Conservation (phyloP, 2,888 invertebrate species). For the Crossocerus cetratus region DNA sequence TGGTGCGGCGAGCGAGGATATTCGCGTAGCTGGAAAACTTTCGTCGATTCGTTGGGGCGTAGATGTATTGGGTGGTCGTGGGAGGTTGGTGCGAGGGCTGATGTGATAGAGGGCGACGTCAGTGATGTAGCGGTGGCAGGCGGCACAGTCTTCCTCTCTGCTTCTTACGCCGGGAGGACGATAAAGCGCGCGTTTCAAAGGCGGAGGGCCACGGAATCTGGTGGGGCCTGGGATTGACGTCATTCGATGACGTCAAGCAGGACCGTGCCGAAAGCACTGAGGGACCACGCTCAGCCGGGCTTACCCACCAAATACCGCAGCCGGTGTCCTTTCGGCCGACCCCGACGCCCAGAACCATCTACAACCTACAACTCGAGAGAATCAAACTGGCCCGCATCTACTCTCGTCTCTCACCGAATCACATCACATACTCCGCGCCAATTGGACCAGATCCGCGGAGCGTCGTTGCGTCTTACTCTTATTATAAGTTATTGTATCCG, state of each 20-base stretch:
- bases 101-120: constrained; percentile 27
- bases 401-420: too few relatives aligned
- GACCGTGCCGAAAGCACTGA: constrained; percentile 59
- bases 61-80: constrained; percentile 45
- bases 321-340: neutral
- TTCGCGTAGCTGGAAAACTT: constrained; percentile 34
- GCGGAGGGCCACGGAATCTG: constrained; percentile 37
- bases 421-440: too few relatives aligned
- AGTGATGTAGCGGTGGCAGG: constrained; percentile 19
- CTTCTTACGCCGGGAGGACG: constrained; percentile 53
- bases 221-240: constrained; percentile 71
- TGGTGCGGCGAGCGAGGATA: constrained; percentile 4
- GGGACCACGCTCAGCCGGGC: constrained; percentile 41
- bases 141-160: constrained; percentile 26
- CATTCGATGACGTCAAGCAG: constrained; percentile 73
- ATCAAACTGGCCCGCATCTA: too few relatives aligned
- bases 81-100: constrained; percentile 39
- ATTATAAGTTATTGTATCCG: too few relatives aligned
- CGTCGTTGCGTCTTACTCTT: too few relatives aligned
- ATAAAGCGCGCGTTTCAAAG: constrained; percentile 50
- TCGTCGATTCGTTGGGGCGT: constrained; percentile 37
- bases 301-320: too few relatives aligned
- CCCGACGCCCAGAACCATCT: too few relatives aligned
- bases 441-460: too few relatives aligned
- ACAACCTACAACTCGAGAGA: neutral